Base-by-base conservation (phyloP, 2,888 invertebrate species). In the Ormyrus thymus region DNA sequence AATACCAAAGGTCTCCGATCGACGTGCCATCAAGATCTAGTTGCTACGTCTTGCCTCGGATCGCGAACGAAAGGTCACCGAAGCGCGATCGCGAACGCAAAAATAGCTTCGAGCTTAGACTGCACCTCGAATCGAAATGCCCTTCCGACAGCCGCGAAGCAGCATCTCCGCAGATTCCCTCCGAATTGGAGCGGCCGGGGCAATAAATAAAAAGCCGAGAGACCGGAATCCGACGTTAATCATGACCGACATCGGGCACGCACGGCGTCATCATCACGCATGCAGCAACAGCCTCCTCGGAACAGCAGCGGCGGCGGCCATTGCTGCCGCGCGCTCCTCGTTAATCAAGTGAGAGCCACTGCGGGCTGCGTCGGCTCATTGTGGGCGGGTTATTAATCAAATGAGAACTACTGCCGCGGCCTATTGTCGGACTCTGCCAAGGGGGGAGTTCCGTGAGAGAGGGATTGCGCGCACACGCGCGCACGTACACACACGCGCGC, bases 331-430 rank as follows among this genome's bases (percentile, higher is more conserved):
- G 15, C 66, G 55, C 72, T 81, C 65, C 73, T 88, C 89, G 88
- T 89, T 89, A 89, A 89, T 89, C 89, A 89, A 89, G 83, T 88
- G 89, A 89, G 89, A 89, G 84, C 86, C 88, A 88, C 89, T 89
- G 89, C 83, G 82, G 83, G 70, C 58, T 48, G 7, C 55, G n/a
- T 7, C 59, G 70, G 86, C 84, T 87, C 86, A 88, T 88, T 87
- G 89, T 88, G 86, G 87, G 87, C 82, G 87, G 87, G 86, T 89
- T 89, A 89, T 89, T 89, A 89, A 89, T 89, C 89, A 89, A 89
- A 89, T 89, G 89, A 89, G 89, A 89, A 88, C 89, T 89, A 89
- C 89, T 89, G 89, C 48, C 59, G 85, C 83, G 82, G 85, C 85
- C 87, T 86, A 89, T 89, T 89, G 89, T 89, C 85, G 86, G 84